These are phyloP conservation scores for Anguilla marmorata DNA, from an alignment of 2,797 vertebrate species.

Conservation along the genomic window DNA sequence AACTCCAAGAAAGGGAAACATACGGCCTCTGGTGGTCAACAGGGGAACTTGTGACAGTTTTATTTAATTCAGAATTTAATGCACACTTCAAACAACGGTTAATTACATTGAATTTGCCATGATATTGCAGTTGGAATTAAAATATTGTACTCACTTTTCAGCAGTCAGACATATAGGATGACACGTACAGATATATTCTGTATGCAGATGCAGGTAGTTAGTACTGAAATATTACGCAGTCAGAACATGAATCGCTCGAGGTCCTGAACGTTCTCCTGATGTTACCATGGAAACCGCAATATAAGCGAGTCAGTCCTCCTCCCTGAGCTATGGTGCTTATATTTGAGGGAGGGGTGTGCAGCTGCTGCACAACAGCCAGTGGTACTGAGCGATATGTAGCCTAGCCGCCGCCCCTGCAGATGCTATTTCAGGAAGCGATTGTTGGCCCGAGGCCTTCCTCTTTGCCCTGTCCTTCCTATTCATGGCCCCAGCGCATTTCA, in stretches of 20 bases:
- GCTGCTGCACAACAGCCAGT: not conserved
- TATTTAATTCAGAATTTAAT: not conserved
- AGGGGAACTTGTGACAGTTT: too few relatives aligned
- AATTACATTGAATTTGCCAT: not conserved
- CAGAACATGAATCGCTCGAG: not conserved
- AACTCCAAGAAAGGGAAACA: too few relatives aligned
- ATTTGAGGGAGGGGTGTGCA: not conserved
- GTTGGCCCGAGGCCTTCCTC: slow-evolving; percentile 5
- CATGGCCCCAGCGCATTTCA: not conserved
- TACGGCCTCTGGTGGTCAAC: too few relatives aligned
- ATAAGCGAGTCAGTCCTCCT: not conserved
- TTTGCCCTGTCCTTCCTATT: slow-evolving; percentile 18
- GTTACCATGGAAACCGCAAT: not conserved
- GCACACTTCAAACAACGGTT: not conserved
- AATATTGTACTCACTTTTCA: not conserved
- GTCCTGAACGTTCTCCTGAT: not conserved
- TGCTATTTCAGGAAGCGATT: slow-evolving; percentile 27
- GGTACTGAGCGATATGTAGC: not conserved
- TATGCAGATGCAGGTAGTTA: not conserved
- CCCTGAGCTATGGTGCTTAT: not conserved
- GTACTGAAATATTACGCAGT: not conserved
- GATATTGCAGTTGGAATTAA: not conserved
- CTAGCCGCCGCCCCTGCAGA: not conserved
- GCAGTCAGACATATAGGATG: not conserved
- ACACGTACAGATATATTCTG: not conserved